phyloP scores from a whole-genome alignment of 2,113 vertebrate genomes.

The Nematolebias whitei region DNA sequence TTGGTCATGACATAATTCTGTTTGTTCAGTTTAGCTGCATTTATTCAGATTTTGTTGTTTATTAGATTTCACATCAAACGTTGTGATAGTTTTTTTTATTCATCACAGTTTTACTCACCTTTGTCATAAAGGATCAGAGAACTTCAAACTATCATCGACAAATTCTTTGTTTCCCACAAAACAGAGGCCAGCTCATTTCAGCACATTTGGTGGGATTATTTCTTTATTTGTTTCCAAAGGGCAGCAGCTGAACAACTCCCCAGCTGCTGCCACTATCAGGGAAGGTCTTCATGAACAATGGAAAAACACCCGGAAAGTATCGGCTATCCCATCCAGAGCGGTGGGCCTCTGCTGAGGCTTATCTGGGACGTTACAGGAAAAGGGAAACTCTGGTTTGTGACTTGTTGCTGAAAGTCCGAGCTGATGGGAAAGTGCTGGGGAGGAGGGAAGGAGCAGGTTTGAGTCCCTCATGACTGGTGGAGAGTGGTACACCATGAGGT shows the following conservation, averaged over 20 bases:
- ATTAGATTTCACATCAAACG: too few species aligned
- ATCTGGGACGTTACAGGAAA: constrained; percentile 59
- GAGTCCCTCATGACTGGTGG: constrained; percentile 61
- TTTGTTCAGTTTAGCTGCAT: too few species aligned
- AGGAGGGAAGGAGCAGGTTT: constrained; percentile 17
- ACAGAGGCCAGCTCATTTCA: constrained; percentile 11
- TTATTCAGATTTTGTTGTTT: too few species aligned
- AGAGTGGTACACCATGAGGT: constrained; percentile 63
- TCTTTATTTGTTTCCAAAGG: not conserved
- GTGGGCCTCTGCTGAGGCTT: constrained; percentile 27
- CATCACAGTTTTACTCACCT: too few species aligned
- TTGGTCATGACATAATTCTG: too few species aligned
- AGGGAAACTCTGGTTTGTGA: constrained; percentile 54
- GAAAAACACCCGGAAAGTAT: constrained; percentile 62
- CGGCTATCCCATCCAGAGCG: constrained; percentile 41
- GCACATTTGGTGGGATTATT: constrained; percentile 12
- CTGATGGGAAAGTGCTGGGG: constrained; percentile 53
- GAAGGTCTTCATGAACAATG: constrained; percentile 44
- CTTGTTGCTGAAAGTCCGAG: not conserved
- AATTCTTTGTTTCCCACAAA: too few species aligned
- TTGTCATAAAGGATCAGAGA: too few species aligned
- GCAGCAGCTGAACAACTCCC: constrained; percentile 21
- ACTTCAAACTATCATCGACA: too few species aligned
- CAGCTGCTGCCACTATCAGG: constrained; percentile 40
- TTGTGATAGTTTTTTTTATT: too few species aligned